phyloP scores from a whole-genome alignment of 2,113 vertebrate species.

The Uria lomvia region DNA sequence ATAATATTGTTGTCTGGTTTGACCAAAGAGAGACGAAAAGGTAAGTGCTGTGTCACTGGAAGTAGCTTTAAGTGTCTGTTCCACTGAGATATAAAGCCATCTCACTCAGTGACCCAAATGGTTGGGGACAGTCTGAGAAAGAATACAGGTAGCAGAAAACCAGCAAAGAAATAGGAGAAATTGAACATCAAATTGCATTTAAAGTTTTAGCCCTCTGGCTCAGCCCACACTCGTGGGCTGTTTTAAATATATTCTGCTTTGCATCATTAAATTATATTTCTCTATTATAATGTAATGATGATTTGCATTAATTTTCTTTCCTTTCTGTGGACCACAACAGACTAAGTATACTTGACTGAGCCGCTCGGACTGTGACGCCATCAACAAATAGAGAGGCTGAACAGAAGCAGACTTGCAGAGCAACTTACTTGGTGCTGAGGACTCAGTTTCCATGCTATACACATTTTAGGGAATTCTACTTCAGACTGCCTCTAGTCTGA shows the following conservation, averaged over 20 bases:
- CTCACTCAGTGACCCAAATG: background rate
- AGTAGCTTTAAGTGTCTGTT: background rate
- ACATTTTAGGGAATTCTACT: background rate
- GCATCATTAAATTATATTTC: background rate
- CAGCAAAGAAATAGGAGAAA: background rate
- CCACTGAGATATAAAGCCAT: background rate
- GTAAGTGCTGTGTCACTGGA: background rate
- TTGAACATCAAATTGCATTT: background rate
- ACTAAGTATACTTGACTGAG: background rate
- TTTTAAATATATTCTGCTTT: background rate
- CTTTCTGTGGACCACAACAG: background rate
- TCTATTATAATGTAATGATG: background rate
- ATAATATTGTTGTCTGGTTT: background rate
- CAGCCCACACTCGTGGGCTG: background rate
- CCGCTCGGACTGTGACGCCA: accelerated
- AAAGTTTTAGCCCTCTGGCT: background rate
- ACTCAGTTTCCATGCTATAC: background rate
- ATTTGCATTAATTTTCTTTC: background rate
- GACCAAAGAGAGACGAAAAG: background rate
- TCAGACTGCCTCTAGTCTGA: background rate
- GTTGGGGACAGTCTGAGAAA: background rate
- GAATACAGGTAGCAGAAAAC: background rate
- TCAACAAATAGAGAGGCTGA: background rate
- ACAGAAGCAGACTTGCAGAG: background rate
- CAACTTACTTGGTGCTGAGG: background rate